These are phyloP conservation scores for Gnathonemus echidnorhynchus DNA, from an alignment of 2,113 vertebrate species.

Conservation along the genomic window DNA sequence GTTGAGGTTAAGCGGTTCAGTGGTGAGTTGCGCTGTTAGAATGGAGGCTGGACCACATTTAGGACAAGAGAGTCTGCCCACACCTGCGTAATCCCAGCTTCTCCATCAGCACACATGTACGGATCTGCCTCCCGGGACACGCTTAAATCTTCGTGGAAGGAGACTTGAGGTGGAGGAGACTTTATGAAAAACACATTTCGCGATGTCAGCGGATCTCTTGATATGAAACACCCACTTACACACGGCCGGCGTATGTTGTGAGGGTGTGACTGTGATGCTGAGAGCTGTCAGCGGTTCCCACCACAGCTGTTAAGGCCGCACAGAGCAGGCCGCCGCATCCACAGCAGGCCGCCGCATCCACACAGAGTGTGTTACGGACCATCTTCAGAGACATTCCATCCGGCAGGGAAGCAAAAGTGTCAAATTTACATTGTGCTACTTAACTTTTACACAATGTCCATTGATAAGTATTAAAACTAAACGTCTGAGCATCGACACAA, in stretches of 20 bases:
- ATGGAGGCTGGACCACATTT: background rate
- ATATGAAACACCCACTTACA: background rate
- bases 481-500: background rate
- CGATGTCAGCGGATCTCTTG: background rate
- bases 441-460: background rate
- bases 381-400: background rate
- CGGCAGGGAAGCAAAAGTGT: background rate
- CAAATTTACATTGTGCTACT: background rate
- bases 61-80: background rate
- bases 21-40: background rate
- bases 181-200: background rate
- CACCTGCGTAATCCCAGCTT: background rate
- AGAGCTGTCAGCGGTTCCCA: background rate
- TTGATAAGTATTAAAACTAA: background rate
- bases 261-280: background rate
- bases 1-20: background rate
- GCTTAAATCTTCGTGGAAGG: background rate
- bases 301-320: background rate
- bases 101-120: background rate
- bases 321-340: background rate
- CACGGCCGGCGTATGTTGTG: background rate
- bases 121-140: background rate
- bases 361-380: background rate
- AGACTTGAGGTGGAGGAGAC: background rate
- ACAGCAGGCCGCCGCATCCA: background rate